phyloP scores from a whole-genome alignment of 1,140 invertebrate genomes.

The Agrypnia vestita region DNA sequence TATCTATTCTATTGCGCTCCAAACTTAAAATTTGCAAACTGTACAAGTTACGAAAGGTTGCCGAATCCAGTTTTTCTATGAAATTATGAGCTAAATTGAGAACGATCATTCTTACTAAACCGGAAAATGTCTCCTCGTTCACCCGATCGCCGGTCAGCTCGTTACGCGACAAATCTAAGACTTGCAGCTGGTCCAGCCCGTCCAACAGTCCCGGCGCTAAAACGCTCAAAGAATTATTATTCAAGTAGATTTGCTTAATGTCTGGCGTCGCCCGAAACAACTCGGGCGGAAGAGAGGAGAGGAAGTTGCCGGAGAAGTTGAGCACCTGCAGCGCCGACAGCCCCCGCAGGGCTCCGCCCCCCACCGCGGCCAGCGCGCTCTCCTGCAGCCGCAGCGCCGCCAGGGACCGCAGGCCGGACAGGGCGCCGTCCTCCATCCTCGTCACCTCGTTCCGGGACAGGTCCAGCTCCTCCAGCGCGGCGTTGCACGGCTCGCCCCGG shows the following conservation, averaged over 20 bases:
- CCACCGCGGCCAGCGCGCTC: slow-evolving; percentile 82
- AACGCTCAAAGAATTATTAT: slow-evolving; percentile 86
- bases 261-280: slow-evolving; percentile 80
- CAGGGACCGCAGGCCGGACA: slow-evolving; percentile 80
- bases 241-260: slow-evolving; percentile 81
- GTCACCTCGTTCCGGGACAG: slow-evolving; percentile 83
- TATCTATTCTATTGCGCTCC: slow-evolving; percentile 83
- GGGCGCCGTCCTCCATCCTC: slow-evolving; percentile 78
- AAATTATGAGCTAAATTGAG: slow-evolving; percentile 85
- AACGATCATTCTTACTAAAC: slow-evolving; percentile 80
- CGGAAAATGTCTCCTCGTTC: slow-evolving; percentile 84
- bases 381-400: slow-evolving; percentile 80
- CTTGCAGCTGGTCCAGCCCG: slow-evolving; percentile 82
- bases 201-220: slow-evolving; percentile 84
- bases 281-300: slow-evolving; percentile 83
- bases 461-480: slow-evolving; percentile 80
- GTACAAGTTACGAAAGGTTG: slow-evolving; percentile 83
- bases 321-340: slow-evolving; percentile 79
- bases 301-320: slow-evolving; percentile 85
- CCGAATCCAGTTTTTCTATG: slow-evolving; percentile 80
- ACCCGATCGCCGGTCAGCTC: slow-evolving; percentile 86
- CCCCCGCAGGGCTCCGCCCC: slow-evolving; percentile 81
- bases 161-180: slow-evolving; percentile 85
- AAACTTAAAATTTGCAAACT: slow-evolving; percentile 85
- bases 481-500: slow-evolving; percentile 77